Evolutionary conservation across 2,113 vertebrate genomes (phyloP).

Genomic region (Ceyx melanurus): DNA sequence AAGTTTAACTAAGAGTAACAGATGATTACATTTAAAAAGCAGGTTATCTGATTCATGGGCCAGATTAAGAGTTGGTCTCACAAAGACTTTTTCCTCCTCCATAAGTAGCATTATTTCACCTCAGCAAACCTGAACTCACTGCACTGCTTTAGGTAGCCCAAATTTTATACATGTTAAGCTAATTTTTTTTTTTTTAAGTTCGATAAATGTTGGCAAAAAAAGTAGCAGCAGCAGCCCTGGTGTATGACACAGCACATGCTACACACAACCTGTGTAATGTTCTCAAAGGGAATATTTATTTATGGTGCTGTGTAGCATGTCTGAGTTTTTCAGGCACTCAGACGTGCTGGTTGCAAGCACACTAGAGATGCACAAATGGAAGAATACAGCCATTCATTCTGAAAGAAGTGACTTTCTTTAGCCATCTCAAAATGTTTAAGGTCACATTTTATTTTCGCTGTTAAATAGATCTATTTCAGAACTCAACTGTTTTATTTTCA

Average conservation of each 20-base stretch:
- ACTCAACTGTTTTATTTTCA: not conserved
- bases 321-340: not conserved
- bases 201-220: not conserved
- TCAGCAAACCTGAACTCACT: not conserved
- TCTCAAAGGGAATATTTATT: not conserved
- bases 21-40: not conserved
- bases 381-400: not conserved
- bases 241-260: not conserved
- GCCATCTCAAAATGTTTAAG: conserved; percentile 7
- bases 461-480: conserved; percentile 5
- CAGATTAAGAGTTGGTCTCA: not conserved
- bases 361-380: not conserved
- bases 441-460: not conserved
- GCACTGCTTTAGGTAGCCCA: not conserved
- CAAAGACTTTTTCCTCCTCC: not conserved
- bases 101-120: not conserved
- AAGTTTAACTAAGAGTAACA: conserved; percentile 7
- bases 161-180: not conserved
- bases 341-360: not conserved
- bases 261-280: not conserved
- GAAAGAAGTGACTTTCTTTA: not conserved
- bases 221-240: not conserved
- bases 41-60: not conserved
- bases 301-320: not conserved
- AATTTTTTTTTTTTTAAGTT: not conserved